These are phyloP conservation scores for Julus scanicus DNA, from an alignment of 2,888 invertebrate species.

Conservation along the genomic window DNA sequence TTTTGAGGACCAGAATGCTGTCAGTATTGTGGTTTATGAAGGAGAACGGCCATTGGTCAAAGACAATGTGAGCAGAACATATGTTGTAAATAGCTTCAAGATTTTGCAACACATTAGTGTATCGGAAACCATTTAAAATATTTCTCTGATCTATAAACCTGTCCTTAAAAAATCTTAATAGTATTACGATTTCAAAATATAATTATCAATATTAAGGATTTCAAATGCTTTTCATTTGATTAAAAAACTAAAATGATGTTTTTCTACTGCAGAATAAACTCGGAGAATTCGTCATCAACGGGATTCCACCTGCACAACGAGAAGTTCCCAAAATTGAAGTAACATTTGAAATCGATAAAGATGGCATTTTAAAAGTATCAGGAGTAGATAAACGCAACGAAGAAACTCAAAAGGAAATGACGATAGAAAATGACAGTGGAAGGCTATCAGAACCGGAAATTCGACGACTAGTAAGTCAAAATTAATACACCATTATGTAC, in stretches of 20 bases:
- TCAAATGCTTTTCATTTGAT: no score
- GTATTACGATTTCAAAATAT: no score
- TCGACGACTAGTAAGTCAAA: constrained; percentile 78
- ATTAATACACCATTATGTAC: neutral
- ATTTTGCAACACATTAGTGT: no score
- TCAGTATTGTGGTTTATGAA: constrained; percentile 36
- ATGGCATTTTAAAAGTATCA: constrained; percentile 76
- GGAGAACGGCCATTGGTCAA: constrained; percentile 9
- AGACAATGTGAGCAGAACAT: neutral
- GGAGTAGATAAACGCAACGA: constrained; percentile 74
- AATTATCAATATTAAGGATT: no score
- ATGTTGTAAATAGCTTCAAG: no score
- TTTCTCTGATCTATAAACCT: no score
- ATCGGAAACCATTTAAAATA: no score
- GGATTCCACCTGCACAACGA: constrained; percentile 85
- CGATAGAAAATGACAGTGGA: constrained; percentile 88
- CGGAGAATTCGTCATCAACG: constrained; percentile 61
- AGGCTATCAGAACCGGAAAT: constrained; percentile 83
- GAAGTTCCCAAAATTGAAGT: constrained; percentile 79
- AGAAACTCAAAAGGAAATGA: constrained; percentile 78
- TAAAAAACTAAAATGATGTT: no score
- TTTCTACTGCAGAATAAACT: constrained; percentile 72
- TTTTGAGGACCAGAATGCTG: neutral
- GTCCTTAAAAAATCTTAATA: no score
- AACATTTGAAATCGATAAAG: constrained; percentile 86